Percentiles rank a stretch among this genome's conserved stretches.
Evolutionary conservation across 2,113 vertebrate species (phyloP).

Genomic region (Catagonus wagneri): DNA sequence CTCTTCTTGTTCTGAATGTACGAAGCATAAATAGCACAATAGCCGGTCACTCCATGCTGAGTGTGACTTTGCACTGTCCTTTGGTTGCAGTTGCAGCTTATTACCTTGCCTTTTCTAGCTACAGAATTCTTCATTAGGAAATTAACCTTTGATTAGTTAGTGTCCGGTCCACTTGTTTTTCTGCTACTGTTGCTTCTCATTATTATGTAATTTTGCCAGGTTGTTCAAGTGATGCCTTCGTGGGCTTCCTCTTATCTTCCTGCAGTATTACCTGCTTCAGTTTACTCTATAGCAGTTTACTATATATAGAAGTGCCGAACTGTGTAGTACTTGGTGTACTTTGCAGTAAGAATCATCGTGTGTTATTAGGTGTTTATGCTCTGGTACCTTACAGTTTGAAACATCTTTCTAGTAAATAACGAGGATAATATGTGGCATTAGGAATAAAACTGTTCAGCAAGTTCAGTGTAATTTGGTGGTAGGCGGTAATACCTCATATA

Average conservation of each 20-base stretch:
- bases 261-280: not conserved
- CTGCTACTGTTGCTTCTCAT: not conserved
- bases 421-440: not conserved
- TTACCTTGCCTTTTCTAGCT: constrained; percentile 1
- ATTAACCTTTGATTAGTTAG: constrained; percentile 23
- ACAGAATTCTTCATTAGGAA: constrained; percentile 29
- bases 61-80: not conserved
- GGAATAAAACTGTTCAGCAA: not conserved
- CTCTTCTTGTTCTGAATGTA: not conserved
- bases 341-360: not conserved
- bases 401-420: not conserved
- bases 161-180: constrained; percentile 21
- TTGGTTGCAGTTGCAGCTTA: not conserved
- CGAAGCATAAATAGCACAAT: not conserved
- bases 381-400: constrained; percentile 12
- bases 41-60: not conserved
- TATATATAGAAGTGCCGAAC: not conserved
- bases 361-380: not conserved
- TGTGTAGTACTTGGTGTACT: constrained; percentile 12
- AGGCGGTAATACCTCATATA: not conserved
- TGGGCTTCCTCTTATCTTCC: not conserved
- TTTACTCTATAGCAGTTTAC: not conserved
- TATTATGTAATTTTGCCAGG: not conserved
- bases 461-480: constrained; percentile 40
- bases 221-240: not conserved